Evolutionary conservation across 2,113 vertebrate genomes (phyloP), one percentile per base, ranked within the genome.

Genomic region (Eudyptes chrysolophus): DNA sequence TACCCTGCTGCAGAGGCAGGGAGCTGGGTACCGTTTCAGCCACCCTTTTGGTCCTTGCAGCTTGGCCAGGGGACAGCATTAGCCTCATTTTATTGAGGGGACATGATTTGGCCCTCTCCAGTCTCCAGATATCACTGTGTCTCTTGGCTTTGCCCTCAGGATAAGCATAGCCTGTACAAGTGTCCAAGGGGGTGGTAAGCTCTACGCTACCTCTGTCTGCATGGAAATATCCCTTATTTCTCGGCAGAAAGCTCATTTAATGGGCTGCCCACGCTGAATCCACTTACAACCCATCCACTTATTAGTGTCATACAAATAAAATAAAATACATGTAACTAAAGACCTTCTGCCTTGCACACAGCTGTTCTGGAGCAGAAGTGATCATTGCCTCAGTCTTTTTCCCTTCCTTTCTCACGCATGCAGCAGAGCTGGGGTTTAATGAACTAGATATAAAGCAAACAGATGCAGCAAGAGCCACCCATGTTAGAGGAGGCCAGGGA

Each of bases 261-360:
- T 82, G 62, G 84, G 49, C 68, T 86, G 95, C 64, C 77, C 14
- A 22, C 64, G n/a, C 84, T 51, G 48, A 76, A 84, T 92, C 89
- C 82, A 80, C 87, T 97, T 88, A 91, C n/a, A 97, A 38, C 57
- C 61, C 85, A 83, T 94, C 84, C 92, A 83, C 96, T 93, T 94
- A 81, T 89, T 96, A 96, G 75, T 80, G 96, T 94, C 95, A 74
- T 77, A 60, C 81, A 92, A 96, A 94, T 88, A 95, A 83, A 92
- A 92, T 88, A 94, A 97, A 89, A 77, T 58, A 49, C 66, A 85
- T 78, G 75, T 95, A 96, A 95, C 94, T 78, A 52, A 65, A 86
- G 76, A 66, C 83, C 82, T 97, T 90, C 95, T 95, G 83, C 94
- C 91, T 93, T 52, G 84, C 78, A 91, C 68, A 17, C 69, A 92